These are phyloP conservation scores for Cepaea hortensis DNA, from an alignment of 2,888 invertebrate species.

Conservation along the genomic window DNA sequence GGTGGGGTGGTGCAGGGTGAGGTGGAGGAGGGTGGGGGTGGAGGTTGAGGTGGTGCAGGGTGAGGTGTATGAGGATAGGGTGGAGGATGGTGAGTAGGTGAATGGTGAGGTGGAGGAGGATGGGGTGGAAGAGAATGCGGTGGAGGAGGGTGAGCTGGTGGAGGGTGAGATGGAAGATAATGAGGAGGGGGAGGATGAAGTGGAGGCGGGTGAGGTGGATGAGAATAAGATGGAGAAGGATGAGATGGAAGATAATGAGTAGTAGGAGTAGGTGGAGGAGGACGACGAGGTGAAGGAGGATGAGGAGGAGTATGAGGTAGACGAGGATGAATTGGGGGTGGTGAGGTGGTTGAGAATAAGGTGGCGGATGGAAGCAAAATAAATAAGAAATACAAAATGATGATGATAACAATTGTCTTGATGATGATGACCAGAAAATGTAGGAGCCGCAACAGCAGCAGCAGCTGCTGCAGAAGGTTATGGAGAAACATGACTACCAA, in stretches of 20 bases:
- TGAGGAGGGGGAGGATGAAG: conserved; percentile 11
- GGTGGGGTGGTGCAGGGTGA: background rate
- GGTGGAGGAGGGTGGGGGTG: conserved; percentile 12
- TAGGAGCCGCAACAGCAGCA: no score
- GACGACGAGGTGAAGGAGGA: conserved; percentile 64
- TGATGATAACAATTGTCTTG: no score
- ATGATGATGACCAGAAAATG: no score
- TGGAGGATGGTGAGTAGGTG: no score
- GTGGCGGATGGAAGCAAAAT: no score
- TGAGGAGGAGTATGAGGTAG: conserved; percentile 68
- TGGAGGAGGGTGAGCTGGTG: conserved; percentile 1
- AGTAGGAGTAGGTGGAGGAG: conserved; percentile 65
- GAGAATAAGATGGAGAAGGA: conserved; percentile 18
- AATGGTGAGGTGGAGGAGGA: background rate
- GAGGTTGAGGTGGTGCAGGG: conserved; percentile 4
- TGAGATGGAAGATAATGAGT: background rate
- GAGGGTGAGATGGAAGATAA: background rate
- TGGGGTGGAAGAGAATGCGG: background rate
- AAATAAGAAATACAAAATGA: no score
- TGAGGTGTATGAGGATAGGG: background rate
- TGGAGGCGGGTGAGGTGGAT: no score
- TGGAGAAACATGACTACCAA: no score
- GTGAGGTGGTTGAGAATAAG: no score
- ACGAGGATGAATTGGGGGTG: background rate
- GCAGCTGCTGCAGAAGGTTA: no score